phyloP scores from a whole-genome alignment of 1,140 invertebrate genomes.

The Lanistes nyassanus region DNA sequence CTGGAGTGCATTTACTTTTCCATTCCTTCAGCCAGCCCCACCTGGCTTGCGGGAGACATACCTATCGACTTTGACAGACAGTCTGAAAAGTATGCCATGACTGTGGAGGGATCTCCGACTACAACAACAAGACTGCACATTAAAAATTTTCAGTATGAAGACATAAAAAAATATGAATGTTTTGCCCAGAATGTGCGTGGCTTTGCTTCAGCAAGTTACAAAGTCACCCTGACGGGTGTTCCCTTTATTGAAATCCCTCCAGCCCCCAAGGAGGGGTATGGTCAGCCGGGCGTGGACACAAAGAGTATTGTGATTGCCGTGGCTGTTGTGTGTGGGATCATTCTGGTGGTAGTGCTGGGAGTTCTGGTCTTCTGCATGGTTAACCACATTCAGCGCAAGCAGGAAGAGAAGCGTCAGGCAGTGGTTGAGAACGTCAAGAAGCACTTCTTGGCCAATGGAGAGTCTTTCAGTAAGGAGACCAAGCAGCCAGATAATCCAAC shows the following conservation, averaged over 20 bases:
- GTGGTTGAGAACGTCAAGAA: conserved; percentile 48
- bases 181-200: conserved; percentile 52
- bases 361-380: conserved; percentile 40
- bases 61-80: conserved; percentile 20
- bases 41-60: conserved; percentile 42
- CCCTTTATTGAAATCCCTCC: conserved; percentile 22
- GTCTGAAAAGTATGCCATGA: conserved; percentile 31
- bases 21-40: conserved; percentile 36
- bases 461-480: conserved; percentile 10
- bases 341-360: conserved; percentile 38
- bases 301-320: conserved; percentile 47
- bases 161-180: conserved; percentile 54
- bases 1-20: conserved; percentile 50
- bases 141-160: conserved; percentile 40
- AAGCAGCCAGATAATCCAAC: conserved; percentile 18
- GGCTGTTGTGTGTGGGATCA: conserved; percentile 45
- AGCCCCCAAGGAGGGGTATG: background rate
- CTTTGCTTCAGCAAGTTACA: conserved; percentile 38
- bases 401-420: conserved; percentile 37
- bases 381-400: conserved; percentile 28
- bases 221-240: conserved; percentile 43
- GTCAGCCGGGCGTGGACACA: conserved; percentile 27
- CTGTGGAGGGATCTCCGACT: conserved; percentile 22
- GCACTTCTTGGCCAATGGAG: conserved; percentile 38
- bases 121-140: conserved; percentile 37